A percentile compares a stretch with the other conserved stretches of the same genome.
Conservation (phyloP, 1,140 invertebrate species). For the Akabosia matsudoensis region DNA sequence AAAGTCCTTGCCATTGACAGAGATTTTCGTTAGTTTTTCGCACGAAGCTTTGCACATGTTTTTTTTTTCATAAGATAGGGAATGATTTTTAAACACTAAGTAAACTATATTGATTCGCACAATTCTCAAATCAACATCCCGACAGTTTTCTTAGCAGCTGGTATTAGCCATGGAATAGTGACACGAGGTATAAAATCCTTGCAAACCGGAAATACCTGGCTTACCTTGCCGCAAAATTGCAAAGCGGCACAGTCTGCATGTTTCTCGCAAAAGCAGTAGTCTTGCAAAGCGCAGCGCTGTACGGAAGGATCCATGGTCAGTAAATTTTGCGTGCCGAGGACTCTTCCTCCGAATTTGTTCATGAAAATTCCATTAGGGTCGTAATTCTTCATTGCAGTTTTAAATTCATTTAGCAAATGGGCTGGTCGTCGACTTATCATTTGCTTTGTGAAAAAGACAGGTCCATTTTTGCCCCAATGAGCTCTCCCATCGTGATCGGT, state of each 20-base stretch:
- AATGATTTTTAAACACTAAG: too few relatives aligned
- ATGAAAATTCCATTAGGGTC: conserved; percentile 38
- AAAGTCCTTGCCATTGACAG: too few relatives aligned
- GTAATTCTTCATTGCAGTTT: conserved; percentile 19
- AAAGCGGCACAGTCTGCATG: neutral
- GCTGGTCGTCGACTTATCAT: neutral
- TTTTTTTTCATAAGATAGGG: too few relatives aligned
- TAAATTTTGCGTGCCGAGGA: conserved; percentile 10
- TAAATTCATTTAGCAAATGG: neutral
- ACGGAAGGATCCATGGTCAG: conserved; percentile 21
- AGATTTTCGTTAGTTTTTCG: too few relatives aligned
- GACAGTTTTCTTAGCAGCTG: too few relatives aligned
- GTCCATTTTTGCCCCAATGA: conserved; percentile 35
- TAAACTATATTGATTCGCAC: too few relatives aligned
- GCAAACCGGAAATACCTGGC: neutral
- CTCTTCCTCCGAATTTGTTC: conserved; percentile 35
- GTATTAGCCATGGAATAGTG: too few relatives aligned
- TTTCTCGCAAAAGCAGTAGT: conserved; percentile 34
- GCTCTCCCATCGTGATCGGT: conserved; percentile 21
- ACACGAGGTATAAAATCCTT: neutral
- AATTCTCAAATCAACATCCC: too few relatives aligned
- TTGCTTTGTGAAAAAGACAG: conserved; percentile 7
- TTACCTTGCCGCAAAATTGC: neutral
- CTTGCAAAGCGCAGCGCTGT: conserved; percentile 33
- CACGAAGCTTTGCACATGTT: too few relatives aligned